Base-by-base conservation (phyloP, 2,888 invertebrate genomes). In the Microctonus aethiopoides region DNA sequence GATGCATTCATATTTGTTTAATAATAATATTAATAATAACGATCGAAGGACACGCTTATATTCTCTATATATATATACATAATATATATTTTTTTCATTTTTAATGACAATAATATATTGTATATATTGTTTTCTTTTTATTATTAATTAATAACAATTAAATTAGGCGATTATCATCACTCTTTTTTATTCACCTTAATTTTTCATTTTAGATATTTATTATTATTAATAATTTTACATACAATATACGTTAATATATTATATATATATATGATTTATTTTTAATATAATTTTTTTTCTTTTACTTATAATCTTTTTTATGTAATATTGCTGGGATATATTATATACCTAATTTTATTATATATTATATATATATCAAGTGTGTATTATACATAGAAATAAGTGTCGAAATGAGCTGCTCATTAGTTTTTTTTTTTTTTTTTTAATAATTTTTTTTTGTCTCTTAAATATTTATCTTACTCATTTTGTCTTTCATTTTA, bases 321-420 rank as follows among this genome's bases (percentile, higher is more conserved):
- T 46, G 16, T 46, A 46, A 46, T 46, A 46, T 46, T 46, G 46
- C 46, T 46, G 16, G 16, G 46, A 46, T 26, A 34, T 52, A 13
- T 54, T 26, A 1, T 22, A 56, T 54, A 20, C 20, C 9, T 54
- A 54, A 16, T 54, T 24, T 20, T 51, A 22, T 11, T 39, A 11
- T 16, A 46, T 7, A 22, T 22, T 56, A 56, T 26, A n/a, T 56
- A 26, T 22, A 7, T 26, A 29, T 56, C 26, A 29, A 54, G 54
- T 72, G 79, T 81, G 81, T 82, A 82, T 83, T 75, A 81, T 81
- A 80, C 81, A 81, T 80, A 84, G 78, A 84, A 83, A 81, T 82
- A 81, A 81, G 81, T 84, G 84, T 78, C 81, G 79, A 81, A 83
- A 82, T 82, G 79, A 83, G 80, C 80, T 81, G 80, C 79, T 79